Percentiles rank a stretch among this genome's conserved stretches.
These are phyloP conservation scores for Drosophila monieri DNA, from an alignment of 2,888 invertebrate species.

Conservation along the genomic window DNA sequence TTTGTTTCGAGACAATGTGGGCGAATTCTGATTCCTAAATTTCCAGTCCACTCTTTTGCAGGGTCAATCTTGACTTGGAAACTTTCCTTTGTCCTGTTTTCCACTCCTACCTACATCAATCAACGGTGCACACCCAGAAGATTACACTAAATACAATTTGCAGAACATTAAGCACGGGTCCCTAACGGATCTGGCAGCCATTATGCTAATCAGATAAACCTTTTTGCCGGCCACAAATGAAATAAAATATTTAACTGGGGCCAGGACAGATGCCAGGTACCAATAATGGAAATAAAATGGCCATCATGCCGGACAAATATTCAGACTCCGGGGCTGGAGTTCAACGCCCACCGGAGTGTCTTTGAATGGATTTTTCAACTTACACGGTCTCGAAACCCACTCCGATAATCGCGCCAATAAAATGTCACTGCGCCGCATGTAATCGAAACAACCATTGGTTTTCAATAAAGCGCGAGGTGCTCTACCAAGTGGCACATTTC, in stretches of 20 bases:
- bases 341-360: conserved; percentile 24
- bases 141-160: conserved; percentile 38
- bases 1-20: not conserved
- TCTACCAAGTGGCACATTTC: conserved; percentile 19
- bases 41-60: conserved; percentile 18
- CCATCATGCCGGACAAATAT: not conserved
- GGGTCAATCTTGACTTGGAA: conserved; percentile 7
- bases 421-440: not conserved
- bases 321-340: conserved; percentile 10
- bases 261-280: conserved; percentile 21
- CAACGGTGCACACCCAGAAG: conserved; percentile 35
- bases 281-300: conserved; percentile 14
- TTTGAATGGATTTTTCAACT: conserved; percentile 2
- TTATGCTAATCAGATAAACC: conserved; percentile 55
- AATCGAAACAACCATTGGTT: not conserved
- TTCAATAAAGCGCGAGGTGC: conserved; percentile 11
- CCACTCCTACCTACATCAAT: conserved; percentile 40
- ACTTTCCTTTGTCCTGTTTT: conserved; percentile 12
- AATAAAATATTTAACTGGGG: conserved; percentile 24
- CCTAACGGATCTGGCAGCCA: conserved; percentile 28
- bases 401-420: not conserved
- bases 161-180: conserved; percentile 41
- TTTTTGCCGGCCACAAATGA: conserved; percentile 30
- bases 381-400: conserved; percentile 1
- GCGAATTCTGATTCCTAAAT: not conserved